phyloP scores from a whole-genome alignment of 2,888 invertebrate species.

The Cybosia mesomella region DNA sequence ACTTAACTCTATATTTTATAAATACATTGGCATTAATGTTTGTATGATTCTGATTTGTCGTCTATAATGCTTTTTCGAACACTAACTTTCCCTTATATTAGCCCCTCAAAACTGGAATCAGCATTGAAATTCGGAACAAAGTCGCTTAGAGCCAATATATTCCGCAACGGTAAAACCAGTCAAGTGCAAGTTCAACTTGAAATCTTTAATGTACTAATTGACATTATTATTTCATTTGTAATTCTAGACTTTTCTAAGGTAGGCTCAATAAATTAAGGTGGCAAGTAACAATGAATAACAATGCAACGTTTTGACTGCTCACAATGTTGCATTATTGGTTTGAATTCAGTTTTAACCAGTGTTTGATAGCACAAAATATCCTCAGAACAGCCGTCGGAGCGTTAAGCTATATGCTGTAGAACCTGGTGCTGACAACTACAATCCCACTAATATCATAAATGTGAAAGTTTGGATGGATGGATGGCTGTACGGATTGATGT shows the following conservation, averaged over 20 bases:
- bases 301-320: no score
- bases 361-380: no score
- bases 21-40: conserved; percentile 82
- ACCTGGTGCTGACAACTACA: no score
- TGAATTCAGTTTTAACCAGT: no score
- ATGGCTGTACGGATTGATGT: no score
- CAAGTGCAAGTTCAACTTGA: conserved; percentile 22
- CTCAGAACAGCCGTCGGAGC: no score
- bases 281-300: neutral
- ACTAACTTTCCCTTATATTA: conserved; percentile 75
- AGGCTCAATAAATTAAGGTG: neutral
- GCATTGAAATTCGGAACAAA: conserved; percentile 52
- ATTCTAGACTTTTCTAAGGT: neutral
- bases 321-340: no score
- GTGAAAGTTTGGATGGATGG: no score
- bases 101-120: conserved; percentile 69
- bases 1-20: no score
- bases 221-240: neutral
- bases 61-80: conserved; percentile 69
- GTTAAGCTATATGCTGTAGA: no score
- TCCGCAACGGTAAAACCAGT: conserved; percentile 32
- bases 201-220: neutral
- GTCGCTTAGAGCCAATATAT: conserved; percentile 47
- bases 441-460: no score
- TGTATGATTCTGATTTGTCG: conserved; percentile 64